A percentile compares a stretch with the other conserved stretches of the same genome.
Evolutionary conservation across 2,797 vertebrate genomes (phyloP).

Genomic region (Chrysocyon brachyurus): DNA sequence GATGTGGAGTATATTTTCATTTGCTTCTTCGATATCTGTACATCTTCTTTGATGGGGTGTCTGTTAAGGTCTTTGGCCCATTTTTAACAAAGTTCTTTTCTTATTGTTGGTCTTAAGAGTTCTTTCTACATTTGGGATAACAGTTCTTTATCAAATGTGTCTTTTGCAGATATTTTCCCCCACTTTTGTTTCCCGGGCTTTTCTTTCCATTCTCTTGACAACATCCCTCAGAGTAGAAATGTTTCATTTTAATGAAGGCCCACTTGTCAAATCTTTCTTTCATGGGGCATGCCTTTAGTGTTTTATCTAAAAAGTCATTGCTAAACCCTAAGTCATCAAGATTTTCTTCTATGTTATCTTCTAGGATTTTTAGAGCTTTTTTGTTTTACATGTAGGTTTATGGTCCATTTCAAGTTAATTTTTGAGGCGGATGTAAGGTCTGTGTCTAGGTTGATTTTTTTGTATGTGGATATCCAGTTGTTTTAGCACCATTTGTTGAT

Average conservation of each 20-base stretch:
- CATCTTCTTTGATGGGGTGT: background rate
- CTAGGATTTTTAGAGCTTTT: background rate
- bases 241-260: background rate
- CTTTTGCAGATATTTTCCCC: background rate
- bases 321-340: background rate
- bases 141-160: background rate
- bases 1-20: background rate
- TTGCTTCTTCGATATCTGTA: background rate
- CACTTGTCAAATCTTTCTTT: background rate
- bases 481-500: background rate
- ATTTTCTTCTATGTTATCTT: background rate
- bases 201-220: background rate
- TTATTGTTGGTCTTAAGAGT: background rate
- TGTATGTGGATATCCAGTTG: background rate
- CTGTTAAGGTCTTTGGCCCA: background rate
- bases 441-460: background rate
- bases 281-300: background rate
- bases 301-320: background rate
- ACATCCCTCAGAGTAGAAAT: background rate
- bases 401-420: background rate
- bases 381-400: background rate
- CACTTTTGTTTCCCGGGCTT: background rate
- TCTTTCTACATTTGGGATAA: background rate
- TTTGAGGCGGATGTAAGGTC: background rate
- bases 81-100: background rate